Evolutionary conservation across 2,113 vertebrate species (phyloP).

Genomic region (Neofelis nebulosa): DNA sequence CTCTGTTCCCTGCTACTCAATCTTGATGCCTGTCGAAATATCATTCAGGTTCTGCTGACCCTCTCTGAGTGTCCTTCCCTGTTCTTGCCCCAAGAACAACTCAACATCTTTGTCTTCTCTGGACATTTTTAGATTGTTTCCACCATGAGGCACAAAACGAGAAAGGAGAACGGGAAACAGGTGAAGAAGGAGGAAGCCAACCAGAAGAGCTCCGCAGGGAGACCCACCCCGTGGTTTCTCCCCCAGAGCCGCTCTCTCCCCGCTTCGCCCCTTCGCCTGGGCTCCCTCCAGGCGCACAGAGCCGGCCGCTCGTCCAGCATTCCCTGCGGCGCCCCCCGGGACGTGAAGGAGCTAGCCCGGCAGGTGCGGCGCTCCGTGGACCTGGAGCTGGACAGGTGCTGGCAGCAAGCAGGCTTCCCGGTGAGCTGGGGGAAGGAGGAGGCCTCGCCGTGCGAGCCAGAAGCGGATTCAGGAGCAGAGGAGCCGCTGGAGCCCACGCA

Average conservation of each 20-base stretch:
- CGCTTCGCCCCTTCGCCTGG: not conserved
- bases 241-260: conserved; percentile 50
- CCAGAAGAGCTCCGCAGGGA: not conserved
- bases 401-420: conserved; percentile 82
- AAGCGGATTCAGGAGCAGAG: not conserved
- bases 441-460: rapidly evolving
- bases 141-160: conserved; percentile 87
- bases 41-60: not conserved
- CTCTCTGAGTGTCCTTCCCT: not conserved
- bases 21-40: not conserved
- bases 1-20: not conserved
- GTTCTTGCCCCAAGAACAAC: not conserved
- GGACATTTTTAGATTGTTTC: conserved; percentile 88
- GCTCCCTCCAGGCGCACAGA: not conserved
- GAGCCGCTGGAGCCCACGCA: conserved; percentile 43
- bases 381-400: conserved; percentile 86
- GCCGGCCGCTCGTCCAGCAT: conserved; percentile 64
- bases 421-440: conserved; percentile 71
- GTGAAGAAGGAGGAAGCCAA: conserved; percentile 11
- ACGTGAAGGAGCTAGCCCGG: conserved; percentile 71
- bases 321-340: conserved; percentile 69
- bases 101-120: not conserved
- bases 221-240: conserved; percentile 26
- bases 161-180: conserved; percentile 46
- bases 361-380: conserved; percentile 82